Evolutionary conservation across 2,797 vertebrate species (phyloP).

Genomic region (Luscinia megarhynchos): DNA sequence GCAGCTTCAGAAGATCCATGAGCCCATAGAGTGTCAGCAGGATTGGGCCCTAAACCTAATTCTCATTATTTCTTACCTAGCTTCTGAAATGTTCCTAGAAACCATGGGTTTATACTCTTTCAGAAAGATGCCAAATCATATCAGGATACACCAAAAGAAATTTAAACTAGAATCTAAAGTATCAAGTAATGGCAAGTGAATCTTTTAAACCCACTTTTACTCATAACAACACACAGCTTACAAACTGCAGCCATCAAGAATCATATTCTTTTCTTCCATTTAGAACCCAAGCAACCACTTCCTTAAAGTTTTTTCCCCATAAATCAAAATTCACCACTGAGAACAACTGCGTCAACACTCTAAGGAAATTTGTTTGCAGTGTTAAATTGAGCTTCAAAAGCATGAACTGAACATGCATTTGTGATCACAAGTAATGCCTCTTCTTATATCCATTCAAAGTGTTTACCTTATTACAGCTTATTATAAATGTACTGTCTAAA

Average conservation of each 20-base stretch:
- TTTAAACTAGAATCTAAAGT: background rate
- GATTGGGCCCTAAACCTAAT: background rate
- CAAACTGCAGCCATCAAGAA: conserved; percentile 44
- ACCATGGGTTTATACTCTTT: background rate
- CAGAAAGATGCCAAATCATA: background rate
- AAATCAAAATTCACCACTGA: conserved; percentile 71
- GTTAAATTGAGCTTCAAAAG: conserved; percentile 80
- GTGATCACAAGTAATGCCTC: conserved; percentile 71
- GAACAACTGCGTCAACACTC: conserved; percentile 72
- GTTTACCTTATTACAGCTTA: conserved; percentile 78
- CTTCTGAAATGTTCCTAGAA: conserved; percentile 1
- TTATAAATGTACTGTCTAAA: conserved; percentile 78
- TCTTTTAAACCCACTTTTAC: conserved; percentile 16
- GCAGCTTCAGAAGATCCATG: no score
- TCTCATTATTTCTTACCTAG: background rate
- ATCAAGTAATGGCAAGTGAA: conserved; percentile 4
- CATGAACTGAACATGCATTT: conserved; percentile 68
- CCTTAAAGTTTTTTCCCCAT: conserved; percentile 26
- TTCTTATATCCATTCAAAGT: conserved; percentile 74
- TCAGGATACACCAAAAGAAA: background rate
- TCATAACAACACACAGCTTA: background rate
- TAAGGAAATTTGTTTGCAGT: conserved; percentile 78
- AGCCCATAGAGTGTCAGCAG: background rate
- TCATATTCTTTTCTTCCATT: conserved; percentile 50
- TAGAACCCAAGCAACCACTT: conserved; percentile 35